phyloP scores from a whole-genome alignment of 2,888 invertebrate genomes.

The Caenorhabditis imperialis region DNA sequence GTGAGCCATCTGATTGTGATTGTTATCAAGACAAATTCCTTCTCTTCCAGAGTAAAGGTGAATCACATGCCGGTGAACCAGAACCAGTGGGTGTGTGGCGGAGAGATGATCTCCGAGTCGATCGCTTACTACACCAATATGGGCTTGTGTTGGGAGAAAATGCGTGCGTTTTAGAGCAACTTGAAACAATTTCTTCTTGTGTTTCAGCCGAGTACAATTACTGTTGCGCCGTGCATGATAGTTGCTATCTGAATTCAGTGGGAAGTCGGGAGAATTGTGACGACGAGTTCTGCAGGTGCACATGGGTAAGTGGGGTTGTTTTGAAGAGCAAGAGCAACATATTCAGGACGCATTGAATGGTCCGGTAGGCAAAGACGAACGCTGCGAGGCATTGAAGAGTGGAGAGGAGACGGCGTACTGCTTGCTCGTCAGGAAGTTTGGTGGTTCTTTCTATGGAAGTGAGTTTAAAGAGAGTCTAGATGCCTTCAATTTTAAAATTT shows the following conservation, averaged over 20 bases:
- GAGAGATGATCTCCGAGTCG: background rate
- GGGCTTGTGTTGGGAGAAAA: constrained; percentile 17
- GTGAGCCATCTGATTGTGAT: too few species aligned
- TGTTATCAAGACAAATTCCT: too few species aligned
- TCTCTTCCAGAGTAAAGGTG: too few species aligned
- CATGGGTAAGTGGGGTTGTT: too few species aligned
- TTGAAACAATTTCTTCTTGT: background rate
- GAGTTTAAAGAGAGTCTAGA: background rate
- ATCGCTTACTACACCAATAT: background rate
- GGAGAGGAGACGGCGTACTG: background rate
- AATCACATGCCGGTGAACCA: background rate
- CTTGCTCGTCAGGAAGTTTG: constrained; percentile 16
- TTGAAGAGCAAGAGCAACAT: too few species aligned
- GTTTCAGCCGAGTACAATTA: constrained; percentile 23
- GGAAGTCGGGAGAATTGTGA: constrained; percentile 6
- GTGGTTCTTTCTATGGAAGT: background rate
- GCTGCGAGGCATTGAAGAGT: background rate
- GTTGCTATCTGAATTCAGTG: constrained; percentile 15
- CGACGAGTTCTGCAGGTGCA: constrained; percentile 9
- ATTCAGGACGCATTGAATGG: background rate
- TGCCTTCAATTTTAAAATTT: background rate
- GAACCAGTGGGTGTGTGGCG: constrained; percentile 21
- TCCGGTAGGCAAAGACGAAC: background rate
- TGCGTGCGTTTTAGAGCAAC: background rate
- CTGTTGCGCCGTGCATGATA: constrained; percentile 31